Conservation (phyloP, 2,888 invertebrate species). For the Hypomecis punctinalis region DNA sequence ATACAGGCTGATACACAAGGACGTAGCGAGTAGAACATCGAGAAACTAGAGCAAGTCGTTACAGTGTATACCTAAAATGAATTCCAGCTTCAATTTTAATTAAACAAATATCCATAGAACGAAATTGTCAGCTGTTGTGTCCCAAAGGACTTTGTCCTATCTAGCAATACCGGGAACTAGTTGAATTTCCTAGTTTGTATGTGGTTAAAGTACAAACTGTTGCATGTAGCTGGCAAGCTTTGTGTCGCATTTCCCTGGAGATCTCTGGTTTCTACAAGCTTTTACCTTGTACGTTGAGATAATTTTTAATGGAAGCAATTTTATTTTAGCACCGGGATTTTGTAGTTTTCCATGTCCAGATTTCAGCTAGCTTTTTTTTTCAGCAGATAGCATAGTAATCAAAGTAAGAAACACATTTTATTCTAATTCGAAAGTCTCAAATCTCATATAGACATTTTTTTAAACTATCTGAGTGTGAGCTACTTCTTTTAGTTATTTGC, state of each 20-base stretch:
- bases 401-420: no score
- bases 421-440: no score
- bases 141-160: slow-evolving; percentile 1
- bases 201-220: slow-evolving; percentile 5
- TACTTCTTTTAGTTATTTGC: no score
- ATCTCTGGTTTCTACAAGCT: slow-evolving; percentile 1
- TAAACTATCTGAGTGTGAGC: no score
- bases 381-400: no score
- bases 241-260: slow-evolving; percentile 11
- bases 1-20: no score
- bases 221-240: slow-evolving; percentile 7
- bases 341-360: neutral
- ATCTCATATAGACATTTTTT: no score
- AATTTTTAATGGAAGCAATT: slow-evolving; percentile 9
- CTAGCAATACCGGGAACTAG: neutral
- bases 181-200: slow-evolving; percentile 4
- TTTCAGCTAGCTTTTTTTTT: no score
- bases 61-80: neutral
- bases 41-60: no score
- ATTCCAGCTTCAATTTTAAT: slow-evolving; percentile 2
- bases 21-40: no score
- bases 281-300: slow-evolving; percentile 13
- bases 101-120: neutral
- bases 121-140: neutral
- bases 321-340: slow-evolving; percentile 1